These are phyloP conservation scores for Sphinx pinastri DNA, from an alignment of 2,888 invertebrate species.

Conservation along the genomic window DNA sequence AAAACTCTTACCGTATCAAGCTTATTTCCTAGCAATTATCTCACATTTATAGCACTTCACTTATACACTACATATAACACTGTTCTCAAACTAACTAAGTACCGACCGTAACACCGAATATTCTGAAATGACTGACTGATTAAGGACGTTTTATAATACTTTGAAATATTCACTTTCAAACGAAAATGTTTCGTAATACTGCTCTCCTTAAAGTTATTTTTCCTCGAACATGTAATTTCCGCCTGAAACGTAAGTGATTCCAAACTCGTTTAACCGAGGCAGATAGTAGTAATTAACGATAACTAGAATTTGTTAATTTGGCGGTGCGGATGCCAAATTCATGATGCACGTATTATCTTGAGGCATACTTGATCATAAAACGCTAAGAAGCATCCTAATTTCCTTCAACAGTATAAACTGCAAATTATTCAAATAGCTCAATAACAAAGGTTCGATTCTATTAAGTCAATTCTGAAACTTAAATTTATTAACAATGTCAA, in stretches of 20 bases:
- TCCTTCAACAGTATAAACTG: neutral
- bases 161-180: constrained; percentile 49
- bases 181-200: constrained; percentile 52
- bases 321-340: constrained; percentile 21
- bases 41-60: constrained; percentile 24
- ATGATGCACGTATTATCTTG: constrained; percentile 9
- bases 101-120: constrained; percentile 52
- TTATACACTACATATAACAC: constrained; percentile 30
- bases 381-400: neutral
- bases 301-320: constrained; percentile 54
- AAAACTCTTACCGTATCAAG: constrained; percentile 21
- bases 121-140: constrained; percentile 64
- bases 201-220: constrained; percentile 44
- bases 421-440: neutral
- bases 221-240: constrained; percentile 40
- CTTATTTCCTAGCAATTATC: constrained; percentile 5
- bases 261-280: constrained; percentile 70
- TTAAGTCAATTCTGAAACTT: neutral
- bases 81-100: constrained; percentile 43
- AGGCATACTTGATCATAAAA: constrained; percentile 3
- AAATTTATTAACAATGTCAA: neutral
- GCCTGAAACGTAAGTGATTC: constrained; percentile 60
- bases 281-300: constrained; percentile 70
- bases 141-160: constrained; percentile 65
- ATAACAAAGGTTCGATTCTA: neutral